phyloP scores from a whole-genome alignment of 2,113 vertebrate genomes.

The Lagopus muta region DNA sequence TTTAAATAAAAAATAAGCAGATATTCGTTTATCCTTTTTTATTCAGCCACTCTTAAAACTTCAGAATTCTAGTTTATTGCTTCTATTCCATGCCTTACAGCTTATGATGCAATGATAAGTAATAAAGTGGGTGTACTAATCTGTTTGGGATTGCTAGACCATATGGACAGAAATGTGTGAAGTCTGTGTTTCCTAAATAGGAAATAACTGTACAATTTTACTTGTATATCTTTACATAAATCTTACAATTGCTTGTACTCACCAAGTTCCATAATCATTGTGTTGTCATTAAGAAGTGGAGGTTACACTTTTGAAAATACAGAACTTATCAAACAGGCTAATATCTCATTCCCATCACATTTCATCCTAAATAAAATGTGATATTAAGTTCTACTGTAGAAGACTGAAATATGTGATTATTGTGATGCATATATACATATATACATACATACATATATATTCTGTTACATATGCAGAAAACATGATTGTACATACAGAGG shows the following conservation, averaged over 20 bases:
- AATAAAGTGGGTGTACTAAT: background rate
- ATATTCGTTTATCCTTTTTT: background rate
- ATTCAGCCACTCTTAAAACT: background rate
- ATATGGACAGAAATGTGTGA: background rate
- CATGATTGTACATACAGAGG: background rate
- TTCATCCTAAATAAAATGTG: background rate
- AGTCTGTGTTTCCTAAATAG: background rate
- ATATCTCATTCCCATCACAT: background rate
- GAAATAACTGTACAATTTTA: background rate
- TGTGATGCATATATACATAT: no score
- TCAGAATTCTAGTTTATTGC: background rate
- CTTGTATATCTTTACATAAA: background rate
- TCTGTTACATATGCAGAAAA: background rate
- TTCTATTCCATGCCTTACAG: background rate
- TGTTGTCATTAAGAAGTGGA: background rate
- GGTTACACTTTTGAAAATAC: background rate
- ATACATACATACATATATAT: no score
- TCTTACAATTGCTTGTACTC: background rate
- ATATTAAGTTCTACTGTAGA: background rate
- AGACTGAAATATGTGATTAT: background rate
- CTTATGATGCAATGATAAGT: background rate
- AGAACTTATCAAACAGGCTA: background rate
- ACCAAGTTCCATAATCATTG: background rate
- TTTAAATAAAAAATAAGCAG: constrained; percentile 13
- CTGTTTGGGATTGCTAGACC: background rate